Base-by-base conservation (phyloP, 2,113 vertebrate genomes). In the Indri indri region DNA sequence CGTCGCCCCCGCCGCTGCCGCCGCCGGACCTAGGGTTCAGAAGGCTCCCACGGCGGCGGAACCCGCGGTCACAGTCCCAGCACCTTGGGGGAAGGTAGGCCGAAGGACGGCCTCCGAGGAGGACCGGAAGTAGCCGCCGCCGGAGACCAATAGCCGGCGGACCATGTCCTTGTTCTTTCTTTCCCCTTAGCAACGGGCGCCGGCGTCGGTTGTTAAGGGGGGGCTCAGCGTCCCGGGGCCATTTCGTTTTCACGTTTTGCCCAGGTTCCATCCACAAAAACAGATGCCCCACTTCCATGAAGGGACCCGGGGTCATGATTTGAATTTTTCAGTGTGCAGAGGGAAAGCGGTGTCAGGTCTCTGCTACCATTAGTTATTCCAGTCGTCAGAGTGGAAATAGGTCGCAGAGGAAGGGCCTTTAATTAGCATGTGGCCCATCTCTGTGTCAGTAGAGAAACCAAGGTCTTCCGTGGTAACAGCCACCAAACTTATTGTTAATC, bases 201-300 rank as follows among this genome's bases (percentile, higher is more conserved):
- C 0, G 17, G 76, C 80, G 37, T 77, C 18, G 32, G 73, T 95
- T 91, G 68, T 82, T 79, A 76, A 89, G 74, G 57, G 37, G 37
- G 40, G 40, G 10, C 12, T 11, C 11, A 0, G 22, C 0, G 32
- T 23, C n/a, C 0, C 5, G 0, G 8, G 22, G 18, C 1, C 0
- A 2, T 12, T 77, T 50, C 5, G 20, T 66, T 71, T 61, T 59
- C 40, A 16, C 22, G 0, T 57, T 90, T 70, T 47, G 4, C 37
- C 16, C 6, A 3, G 61, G 27, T 18, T 76, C 71, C 1, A 5
- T 59, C 52, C 27, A 10, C 57, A 40, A 13, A 61, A 47, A 57
- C 42, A 34, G 37, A 71, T 25, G 23, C 16, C 27, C 32, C 32
- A 22, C 25, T 86, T 63, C 45, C 70, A 25, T 20, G 59, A n/a